A percentile compares a stretch with the other conserved stretches of the same genome.
Evolutionary conservation across 2,113 vertebrate species (phyloP).

Genomic region (Oenanthe oenanthe): DNA sequence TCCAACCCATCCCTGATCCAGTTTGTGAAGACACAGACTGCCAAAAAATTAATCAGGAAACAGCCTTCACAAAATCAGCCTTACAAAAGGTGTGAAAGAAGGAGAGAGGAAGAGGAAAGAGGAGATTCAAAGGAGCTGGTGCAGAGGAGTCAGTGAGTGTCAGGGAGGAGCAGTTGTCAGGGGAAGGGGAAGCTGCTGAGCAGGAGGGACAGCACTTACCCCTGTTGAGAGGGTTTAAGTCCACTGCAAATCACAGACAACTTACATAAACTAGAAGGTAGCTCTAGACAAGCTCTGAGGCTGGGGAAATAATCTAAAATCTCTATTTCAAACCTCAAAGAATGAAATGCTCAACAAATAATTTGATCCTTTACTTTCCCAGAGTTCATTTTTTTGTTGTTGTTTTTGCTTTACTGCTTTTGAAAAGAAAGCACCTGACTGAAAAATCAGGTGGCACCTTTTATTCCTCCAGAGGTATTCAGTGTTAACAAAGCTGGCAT

Average conservation of each 20-base stretch:
- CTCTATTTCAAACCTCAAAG: not conserved
- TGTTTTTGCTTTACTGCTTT: not conserved
- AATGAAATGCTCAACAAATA: not conserved
- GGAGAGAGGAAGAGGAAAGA: not conserved
- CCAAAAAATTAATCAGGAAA: not conserved
- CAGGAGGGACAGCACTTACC: not conserved
- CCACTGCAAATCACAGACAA: not conserved
- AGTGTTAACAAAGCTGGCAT: not conserved
- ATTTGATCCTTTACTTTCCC: not conserved
- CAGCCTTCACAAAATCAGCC: not conserved
- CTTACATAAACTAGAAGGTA: not conserved
- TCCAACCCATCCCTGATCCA: not conserved
- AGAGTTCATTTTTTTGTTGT: not conserved
- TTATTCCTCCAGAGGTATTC: not conserved
- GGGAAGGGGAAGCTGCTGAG: not conserved
- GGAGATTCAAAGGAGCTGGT: not conserved
- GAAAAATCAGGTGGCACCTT: not conserved
- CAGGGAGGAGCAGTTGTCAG: not conserved
- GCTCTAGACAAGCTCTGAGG: not conserved
- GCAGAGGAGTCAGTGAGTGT: not conserved
- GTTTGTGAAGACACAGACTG: not conserved
- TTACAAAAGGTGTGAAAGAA: not conserved
- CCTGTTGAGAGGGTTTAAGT: not conserved
- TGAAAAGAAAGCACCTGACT: not conserved
- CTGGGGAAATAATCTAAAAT: not conserved